Evolutionary conservation across 2,113 vertebrate species (phyloP), one percentile per base, ranked within the genome.

Genomic region (Grantiella picta): DNA sequence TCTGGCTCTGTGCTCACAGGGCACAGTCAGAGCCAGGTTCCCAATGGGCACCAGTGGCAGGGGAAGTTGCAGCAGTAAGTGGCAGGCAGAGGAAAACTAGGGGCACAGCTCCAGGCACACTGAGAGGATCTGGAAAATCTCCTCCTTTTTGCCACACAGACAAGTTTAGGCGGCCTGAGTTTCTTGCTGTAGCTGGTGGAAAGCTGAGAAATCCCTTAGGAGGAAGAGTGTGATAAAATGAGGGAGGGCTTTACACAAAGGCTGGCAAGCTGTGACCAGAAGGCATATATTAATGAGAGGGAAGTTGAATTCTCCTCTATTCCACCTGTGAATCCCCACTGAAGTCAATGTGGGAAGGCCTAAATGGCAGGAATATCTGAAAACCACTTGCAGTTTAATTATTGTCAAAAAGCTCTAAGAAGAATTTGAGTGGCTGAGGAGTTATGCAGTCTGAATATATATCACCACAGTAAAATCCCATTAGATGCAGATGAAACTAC

Each of bases 201-300:
- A 95, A 90, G 59, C 60, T 24, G 93, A 90, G 86, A 88, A 91
- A 89, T 71, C 64, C 72, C 76, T 68, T 40, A 77, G 79, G 79
- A 93, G 86, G 31, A 90, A 79, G 31, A 69, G 69, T 53, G 72
- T 78, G 83, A 68, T 90, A 81, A 90, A 84, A 81, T 53, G 69
- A 59, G 31, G 56, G 56, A 60, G 76, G 59, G 23, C 52, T 81
- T 91, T 70, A 59, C 45, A 50, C 40, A 78, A 78, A 93, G 68
- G 29, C 60, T 80, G 83, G 53, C 23, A 69, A 93, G 72, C 72
- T 84, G 69, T 90, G 91, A 96, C 90, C 79, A 86, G 90, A 86
- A 95, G 73, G 87, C 61, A 38, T 42, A 12, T 44, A 82, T 68
- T 93, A 89, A 89, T 90, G 76, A 93, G 57, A 87, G 42, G 29